phyloP scores from a whole-genome alignment of 2,797 vertebrate genomes.

The Galago senegalensis region DNA sequence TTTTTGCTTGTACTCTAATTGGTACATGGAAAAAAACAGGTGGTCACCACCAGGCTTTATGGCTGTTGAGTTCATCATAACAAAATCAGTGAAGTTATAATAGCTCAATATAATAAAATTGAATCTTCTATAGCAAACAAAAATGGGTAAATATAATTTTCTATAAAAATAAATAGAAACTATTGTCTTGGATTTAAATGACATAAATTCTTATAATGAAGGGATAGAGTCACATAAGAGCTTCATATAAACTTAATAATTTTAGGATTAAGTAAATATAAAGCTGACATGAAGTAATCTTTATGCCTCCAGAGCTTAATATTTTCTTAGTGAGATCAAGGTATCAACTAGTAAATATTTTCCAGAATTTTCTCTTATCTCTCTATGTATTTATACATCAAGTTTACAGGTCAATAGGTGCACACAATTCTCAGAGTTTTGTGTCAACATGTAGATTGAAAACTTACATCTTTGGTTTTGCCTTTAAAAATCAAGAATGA shows the following conservation, averaged over 20 bases:
- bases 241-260: neutral
- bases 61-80: neutral
- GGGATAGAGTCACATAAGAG: neutral
- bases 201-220: neutral
- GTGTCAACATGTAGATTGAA: neutral
- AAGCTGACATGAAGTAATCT: neutral
- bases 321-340: neutral
- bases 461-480: neutral
- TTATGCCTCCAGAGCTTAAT: neutral
- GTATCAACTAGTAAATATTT: neutral
- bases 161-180: slow-evolving; percentile 17
- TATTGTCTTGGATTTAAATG: slow-evolving; percentile 44
- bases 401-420: neutral
- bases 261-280: neutral
- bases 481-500: slow-evolving; percentile 23
- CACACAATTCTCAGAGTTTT: neutral
- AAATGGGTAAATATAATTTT: neutral
- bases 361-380: neutral
- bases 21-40: neutral
- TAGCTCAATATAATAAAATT: slow-evolving; percentile 27
- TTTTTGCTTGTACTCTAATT: neutral
- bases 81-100: slow-evolving; percentile 57
- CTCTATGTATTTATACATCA: neutral
- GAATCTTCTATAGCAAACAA: slow-evolving; percentile 1
- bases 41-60: neutral